phyloP scores from a whole-genome alignment of 2,888 invertebrate species.

The Ctenicera cuprea region DNA sequence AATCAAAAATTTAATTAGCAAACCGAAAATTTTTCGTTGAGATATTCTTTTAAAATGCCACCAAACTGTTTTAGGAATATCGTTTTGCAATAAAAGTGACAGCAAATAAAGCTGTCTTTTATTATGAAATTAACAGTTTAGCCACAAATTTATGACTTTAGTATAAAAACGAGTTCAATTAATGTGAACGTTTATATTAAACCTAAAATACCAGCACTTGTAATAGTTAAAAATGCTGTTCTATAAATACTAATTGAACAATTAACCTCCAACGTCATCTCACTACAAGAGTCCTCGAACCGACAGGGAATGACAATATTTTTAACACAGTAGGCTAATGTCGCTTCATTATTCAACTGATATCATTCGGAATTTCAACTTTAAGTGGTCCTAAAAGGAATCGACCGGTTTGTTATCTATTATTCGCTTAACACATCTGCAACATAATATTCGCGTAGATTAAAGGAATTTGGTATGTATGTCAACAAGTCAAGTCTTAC shows the following conservation, averaged over 20 bases:
- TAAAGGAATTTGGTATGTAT: not conserved
- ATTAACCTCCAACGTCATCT: slow-evolving; percentile 36
- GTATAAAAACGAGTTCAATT: slow-evolving; percentile 13
- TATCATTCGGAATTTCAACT: slow-evolving; percentile 11
- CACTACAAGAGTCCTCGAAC: not conserved
- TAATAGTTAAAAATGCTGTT: slow-evolving; percentile 26
- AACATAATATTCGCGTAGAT: slow-evolving; percentile 4
- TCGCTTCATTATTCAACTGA: slow-evolving; percentile 1
- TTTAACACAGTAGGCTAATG: slow-evolving; percentile 13
- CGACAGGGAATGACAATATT: slow-evolving; percentile 2
- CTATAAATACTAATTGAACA: slow-evolving; percentile 42
- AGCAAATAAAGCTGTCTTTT: slow-evolving; percentile 1
- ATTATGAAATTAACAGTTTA: slow-evolving; percentile 1
- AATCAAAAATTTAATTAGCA: not conserved
- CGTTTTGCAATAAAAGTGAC: not conserved
- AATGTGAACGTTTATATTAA: slow-evolving; percentile 10
- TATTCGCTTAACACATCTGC: slow-evolving; percentile 12
- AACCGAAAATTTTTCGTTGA: not conserved
- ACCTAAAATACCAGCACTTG: slow-evolving; percentile 20
- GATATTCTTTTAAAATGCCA: not conserved
- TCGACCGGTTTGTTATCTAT: slow-evolving; percentile 15
- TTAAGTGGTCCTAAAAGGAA: slow-evolving; percentile 13
- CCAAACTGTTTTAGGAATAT: not conserved
- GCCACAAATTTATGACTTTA: not conserved
- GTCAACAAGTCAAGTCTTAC: not conserved